Conservation (phyloP, 92 coral and sea anemone species). For the Muricea muricata region DNA sequence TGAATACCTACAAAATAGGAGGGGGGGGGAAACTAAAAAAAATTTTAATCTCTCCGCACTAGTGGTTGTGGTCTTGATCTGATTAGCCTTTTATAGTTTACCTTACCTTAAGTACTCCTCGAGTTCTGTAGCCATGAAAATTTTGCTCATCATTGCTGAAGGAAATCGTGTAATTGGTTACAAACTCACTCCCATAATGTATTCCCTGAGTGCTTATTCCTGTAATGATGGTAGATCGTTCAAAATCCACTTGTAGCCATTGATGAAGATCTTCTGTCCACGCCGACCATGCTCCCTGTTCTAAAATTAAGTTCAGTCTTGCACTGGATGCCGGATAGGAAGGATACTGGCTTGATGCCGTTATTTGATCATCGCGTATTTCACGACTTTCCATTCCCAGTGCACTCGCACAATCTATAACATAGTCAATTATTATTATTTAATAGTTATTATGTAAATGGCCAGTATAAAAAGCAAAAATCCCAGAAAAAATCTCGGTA, state of each 20-base stretch:
- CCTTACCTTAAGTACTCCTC: not conserved
- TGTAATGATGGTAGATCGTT: not conserved
- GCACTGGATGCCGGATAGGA: not conserved
- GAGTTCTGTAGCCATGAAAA: not conserved
- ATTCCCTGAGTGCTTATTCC: not conserved
- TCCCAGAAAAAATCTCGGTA: too few species aligned
- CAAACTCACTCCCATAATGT: not conserved
- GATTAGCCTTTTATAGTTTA: too few species aligned
- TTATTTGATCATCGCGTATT: not conserved
- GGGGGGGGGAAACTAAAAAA: too few species aligned
- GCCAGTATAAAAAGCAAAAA: too few species aligned
- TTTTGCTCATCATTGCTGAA: not conserved
- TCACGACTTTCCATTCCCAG: not conserved
- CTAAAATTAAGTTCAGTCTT: not conserved
- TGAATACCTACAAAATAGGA: too few species aligned
- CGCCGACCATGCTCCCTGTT: not conserved
- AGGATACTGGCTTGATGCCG: not conserved
- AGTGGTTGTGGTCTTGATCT: too few species aligned
- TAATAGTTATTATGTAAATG: too few species aligned
- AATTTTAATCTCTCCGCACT: too few species aligned
- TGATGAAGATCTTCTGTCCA: not conserved
- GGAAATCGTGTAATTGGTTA: not conserved
- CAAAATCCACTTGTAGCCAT: not conserved
- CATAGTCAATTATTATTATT: too few species aligned
- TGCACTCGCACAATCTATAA: too few species aligned